phyloP scores from a whole-genome alignment of 2,888 invertebrate genomes.

The Nebria salina region DNA sequence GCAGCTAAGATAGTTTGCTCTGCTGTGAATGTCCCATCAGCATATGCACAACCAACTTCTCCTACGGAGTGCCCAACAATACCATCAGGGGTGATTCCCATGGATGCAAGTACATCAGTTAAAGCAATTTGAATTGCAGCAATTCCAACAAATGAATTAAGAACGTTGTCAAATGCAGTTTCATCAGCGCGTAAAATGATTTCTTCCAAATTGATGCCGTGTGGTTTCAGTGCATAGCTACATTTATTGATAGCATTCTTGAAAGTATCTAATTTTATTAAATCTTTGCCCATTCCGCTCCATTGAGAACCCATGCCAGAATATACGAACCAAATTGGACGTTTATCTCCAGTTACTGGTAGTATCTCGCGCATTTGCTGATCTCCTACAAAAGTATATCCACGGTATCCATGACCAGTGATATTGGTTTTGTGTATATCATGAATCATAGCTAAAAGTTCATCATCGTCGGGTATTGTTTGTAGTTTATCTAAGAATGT shows the following conservation, averaged over 20 bases:
- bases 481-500: conserved; percentile 72
- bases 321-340: conserved; percentile 94
- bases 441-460: conserved; percentile 80
- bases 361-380: conserved; percentile 65
- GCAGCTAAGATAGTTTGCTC: conserved; percentile 95
- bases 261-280: conserved; percentile 86
- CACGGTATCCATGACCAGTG: conserved; percentile 81
- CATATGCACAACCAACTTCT: conserved; percentile 94
- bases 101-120: conserved; percentile 82
- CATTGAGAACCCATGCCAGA: conserved; percentile 99
- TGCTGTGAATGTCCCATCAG: conserved; percentile 92
- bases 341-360: conserved; percentile 67
- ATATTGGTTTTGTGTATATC: conserved; percentile 77
- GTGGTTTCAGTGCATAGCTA: conserved; percentile 79
- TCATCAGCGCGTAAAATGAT: conserved; percentile 81
- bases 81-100: conserved; percentile 89
- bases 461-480: conserved; percentile 68
- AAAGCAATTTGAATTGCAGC: conserved; percentile 96
- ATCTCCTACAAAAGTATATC: conserved; percentile 78
- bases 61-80: conserved; percentile 97
- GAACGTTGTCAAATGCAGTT: conserved; percentile 82
- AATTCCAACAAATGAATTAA: conserved; percentile 92
- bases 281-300: conserved; percentile 91
- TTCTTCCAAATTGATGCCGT: conserved; percentile 84
- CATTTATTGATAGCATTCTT: conserved; percentile 79